Base-by-base conservation (phyloP, 2,113 vertebrate species). In the Rynchops niger region DNA sequence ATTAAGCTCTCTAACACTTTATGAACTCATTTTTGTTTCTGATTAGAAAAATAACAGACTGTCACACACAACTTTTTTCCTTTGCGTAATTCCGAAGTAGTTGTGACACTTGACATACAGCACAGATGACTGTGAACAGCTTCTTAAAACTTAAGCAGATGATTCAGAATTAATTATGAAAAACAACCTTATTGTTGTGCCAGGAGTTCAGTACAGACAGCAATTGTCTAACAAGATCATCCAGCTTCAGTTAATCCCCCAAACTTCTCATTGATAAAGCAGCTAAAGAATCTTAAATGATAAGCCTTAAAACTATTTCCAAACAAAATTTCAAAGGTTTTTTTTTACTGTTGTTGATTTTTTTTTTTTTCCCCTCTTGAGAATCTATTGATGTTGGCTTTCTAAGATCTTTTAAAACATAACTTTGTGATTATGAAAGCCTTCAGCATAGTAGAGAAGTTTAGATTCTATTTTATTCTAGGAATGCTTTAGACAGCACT, bases 31-130 rank as follows among this genome's bases (percentile, higher is more conserved):
- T 92, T 88, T 92, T 21, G 69, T 92, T 96, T 82, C 71, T 97
- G 93, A 94, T 94, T 94, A 92, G 73, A 86, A 95, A 96, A 96
- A 97, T 96, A 97, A 92, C 83, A 96, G 74, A 92, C 86, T 97
- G 96, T 95, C 94, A 96, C 49, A 82, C 13, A 13, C 22, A 77
- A 50, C 55, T n/a, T 88, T 92, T 92, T 94, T 86, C 29, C 43
- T 91, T 89, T 96, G 89, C 78, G 63, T 94, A 96, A 93, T 94
- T 97, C 88, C 38, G 17, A 95, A 87, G 91, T 65, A 74, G 53
- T 93, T 96, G 67, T 96, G 96, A 90, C 95, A 97, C 77, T 93
- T 97, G 94, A 95, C 74, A 77, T 67, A 71, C 79, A 87, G 71
- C 62, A 63, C 40, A 93, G 85, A 95, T 95, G 92, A 95, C 59